Evolutionary conservation across 2,113 vertebrate genomes (phyloP).

Genomic region (Colistium nudipinnis): DNA sequence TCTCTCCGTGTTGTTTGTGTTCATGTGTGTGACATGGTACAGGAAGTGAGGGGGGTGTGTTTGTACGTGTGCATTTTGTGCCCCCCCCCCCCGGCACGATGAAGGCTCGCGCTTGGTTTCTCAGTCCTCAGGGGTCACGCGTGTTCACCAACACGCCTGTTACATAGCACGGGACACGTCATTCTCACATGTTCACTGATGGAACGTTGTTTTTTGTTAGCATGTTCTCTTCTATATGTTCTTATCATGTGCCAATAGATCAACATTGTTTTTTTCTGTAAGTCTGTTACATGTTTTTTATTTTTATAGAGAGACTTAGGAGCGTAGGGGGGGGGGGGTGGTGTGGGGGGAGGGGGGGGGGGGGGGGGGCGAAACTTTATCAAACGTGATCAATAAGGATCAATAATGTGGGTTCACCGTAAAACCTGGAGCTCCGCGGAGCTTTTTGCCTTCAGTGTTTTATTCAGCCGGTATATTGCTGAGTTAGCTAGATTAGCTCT

Average conservation of each 20-base stretch:
- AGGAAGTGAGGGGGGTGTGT: constrained; percentile 38
- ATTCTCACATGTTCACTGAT: constrained; percentile 45
- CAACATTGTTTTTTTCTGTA: constrained; percentile 40
- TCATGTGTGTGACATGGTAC: constrained; percentile 73
- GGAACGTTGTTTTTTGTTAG: constrained; percentile 41
- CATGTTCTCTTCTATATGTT: constrained; percentile 55
- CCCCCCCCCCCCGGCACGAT: no score
- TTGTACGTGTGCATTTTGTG: constrained; percentile 61
- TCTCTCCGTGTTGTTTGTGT: constrained; percentile 33
- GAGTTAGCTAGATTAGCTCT: constrained; percentile 56
- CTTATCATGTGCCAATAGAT: constrained; percentile 45
- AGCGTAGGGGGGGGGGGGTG: constrained; percentile 34
- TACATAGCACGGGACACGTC: constrained; percentile 65
- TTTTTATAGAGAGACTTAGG: constrained; percentile 56
- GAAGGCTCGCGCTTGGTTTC: constrained; percentile 66
- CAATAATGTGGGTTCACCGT: constrained; percentile 36
- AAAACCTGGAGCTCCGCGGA: constrained; percentile 38
- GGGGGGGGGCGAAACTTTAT: constrained; percentile 37
- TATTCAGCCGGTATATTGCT: constrained; percentile 39
- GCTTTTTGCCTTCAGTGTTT: constrained; percentile 56
- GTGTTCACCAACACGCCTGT: constrained; percentile 71
- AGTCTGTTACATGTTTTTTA: constrained; percentile 48
- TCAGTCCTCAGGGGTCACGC: constrained; percentile 80
- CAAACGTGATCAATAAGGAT: constrained; percentile 35
- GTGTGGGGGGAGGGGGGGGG: background rate